These are phyloP conservation scores for Meliscaeva auricollis DNA, from an alignment of 2,888 invertebrate genomes.

Conservation along the genomic window DNA sequence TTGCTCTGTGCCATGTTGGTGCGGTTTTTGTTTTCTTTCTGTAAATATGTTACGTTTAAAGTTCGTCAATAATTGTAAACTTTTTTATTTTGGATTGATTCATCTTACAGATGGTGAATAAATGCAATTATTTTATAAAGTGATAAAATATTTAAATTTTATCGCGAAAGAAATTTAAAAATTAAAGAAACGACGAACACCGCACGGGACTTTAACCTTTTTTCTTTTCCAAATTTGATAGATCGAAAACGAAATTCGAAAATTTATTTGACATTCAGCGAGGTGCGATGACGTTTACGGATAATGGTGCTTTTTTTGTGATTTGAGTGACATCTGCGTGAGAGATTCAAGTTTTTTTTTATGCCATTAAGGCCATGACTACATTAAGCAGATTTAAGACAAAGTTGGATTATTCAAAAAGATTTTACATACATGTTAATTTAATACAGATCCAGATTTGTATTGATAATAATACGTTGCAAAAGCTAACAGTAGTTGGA, in stretches of 20 bases:
- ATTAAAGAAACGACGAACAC: slow-evolving; percentile 50
- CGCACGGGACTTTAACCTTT: slow-evolving; percentile 76
- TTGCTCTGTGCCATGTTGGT: slow-evolving; percentile 93
- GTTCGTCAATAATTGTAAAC: no score
- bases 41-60: slow-evolving; percentile 17
- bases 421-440: no score
- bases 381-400: not conserved
- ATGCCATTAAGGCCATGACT: not conserved
- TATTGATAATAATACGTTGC: no score
- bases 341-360: not conserved
- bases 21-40: slow-evolving; percentile 49
- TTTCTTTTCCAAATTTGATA: slow-evolving; percentile 16
- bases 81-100: not conserved
- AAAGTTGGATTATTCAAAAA: no score
- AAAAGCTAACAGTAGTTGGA: no score
- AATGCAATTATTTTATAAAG: slow-evolving; percentile 41
- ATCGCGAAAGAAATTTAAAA: slow-evolving; percentile 32
- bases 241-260: slow-evolving; percentile 37
- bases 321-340: slow-evolving; percentile 36
- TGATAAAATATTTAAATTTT: slow-evolving; percentile 55
- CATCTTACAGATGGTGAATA: slow-evolving; percentile 48
- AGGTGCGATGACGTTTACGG: slow-evolving; percentile 45
- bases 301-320: not conserved
- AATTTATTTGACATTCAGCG: slow-evolving; percentile 55
- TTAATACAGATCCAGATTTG: no score